phyloP scores from a whole-genome alignment of 2,888 invertebrate genomes.

The Lobophora halterata region DNA sequence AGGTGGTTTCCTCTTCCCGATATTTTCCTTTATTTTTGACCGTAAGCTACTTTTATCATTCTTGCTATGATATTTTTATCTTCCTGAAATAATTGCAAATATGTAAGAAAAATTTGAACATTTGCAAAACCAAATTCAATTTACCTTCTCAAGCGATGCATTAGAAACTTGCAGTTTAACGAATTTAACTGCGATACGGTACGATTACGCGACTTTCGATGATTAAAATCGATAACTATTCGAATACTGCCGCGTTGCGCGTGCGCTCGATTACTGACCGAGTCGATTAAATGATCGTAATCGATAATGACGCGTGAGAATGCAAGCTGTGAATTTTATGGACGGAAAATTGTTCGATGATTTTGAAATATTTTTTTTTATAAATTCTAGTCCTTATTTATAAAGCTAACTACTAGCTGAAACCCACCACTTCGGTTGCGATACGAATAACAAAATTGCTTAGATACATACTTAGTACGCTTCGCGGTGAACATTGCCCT shows the following conservation, averaged over 20 bases:
- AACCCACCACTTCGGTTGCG: no score
- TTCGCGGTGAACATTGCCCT: no score
- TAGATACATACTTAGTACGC: no score
- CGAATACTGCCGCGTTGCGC: conserved; percentile 50
- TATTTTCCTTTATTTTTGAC: no score
- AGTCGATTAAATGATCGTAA: conserved; percentile 69
- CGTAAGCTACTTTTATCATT: no score
- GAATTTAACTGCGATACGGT: conserved; percentile 53
- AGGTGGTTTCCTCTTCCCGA: no score
- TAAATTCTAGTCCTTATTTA: no score
- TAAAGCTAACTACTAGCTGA: no score
- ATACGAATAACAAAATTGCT: no score
- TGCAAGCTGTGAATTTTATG: conserved; percentile 59
- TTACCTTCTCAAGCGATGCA: conserved; percentile 18
- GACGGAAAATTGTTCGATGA: conserved; percentile 23
- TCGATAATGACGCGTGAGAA: conserved; percentile 64
- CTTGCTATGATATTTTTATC: no score
- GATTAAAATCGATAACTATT: conserved; percentile 48
- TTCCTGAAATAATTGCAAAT: no score
- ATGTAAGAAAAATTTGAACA: conserved; percentile 1
- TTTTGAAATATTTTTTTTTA: conserved; percentile 1
- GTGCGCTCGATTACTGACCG: conserved; percentile 66
- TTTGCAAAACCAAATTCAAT: conserved; percentile 10
- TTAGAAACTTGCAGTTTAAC: conserved; percentile 22
- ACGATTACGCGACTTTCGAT: conserved; percentile 57